phyloP scores from a whole-genome alignment of 1,140 invertebrate species.

The Drosophila tropicalis region DNA sequence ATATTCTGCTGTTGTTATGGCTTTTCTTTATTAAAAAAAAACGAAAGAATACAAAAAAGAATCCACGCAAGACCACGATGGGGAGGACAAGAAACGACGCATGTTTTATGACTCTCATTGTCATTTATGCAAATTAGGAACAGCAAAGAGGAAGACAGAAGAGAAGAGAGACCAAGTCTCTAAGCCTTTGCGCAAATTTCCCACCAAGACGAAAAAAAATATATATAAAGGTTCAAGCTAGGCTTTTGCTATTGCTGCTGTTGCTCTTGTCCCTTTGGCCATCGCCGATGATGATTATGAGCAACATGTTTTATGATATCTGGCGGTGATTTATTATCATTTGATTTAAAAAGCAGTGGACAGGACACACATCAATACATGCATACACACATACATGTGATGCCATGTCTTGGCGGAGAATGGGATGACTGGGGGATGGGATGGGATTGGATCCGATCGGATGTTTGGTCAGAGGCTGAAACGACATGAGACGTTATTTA shows the following conservation, averaged over 20 bases:
- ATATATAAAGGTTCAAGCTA: not conserved
- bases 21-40: conserved; percentile 53
- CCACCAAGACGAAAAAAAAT: conserved; percentile 45
- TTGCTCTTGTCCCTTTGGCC: conserved; percentile 35
- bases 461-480: conserved; percentile 35
- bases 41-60: conserved; percentile 6
- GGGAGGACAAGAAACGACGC: conserved; percentile 71
- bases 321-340: conserved; percentile 83
- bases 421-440: no score
- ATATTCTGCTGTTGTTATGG: conserved; percentile 37
- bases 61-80: conserved; percentile 39
- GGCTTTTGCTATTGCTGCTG: conserved; percentile 2
- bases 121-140: conserved; percentile 82
- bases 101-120: conserved; percentile 83
- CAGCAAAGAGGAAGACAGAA: conserved; percentile 37
- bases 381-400: not conserved
- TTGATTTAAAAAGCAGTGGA: conserved; percentile 83
- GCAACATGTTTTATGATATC: conserved; percentile 83
- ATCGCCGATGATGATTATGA: conserved; percentile 59
- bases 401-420: conserved; percentile 28
- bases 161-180: conserved; percentile 56
- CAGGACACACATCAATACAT: conserved; percentile 78
- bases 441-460: not conserved
- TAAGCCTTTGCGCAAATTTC: conserved; percentile 71
- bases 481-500: conserved; percentile 67